A percentile compares a stretch with the other conserved stretches of the same genome.
Conservation (phyloP, 1,140 invertebrate genomes). For the Drosophila lacteicornis region DNA sequence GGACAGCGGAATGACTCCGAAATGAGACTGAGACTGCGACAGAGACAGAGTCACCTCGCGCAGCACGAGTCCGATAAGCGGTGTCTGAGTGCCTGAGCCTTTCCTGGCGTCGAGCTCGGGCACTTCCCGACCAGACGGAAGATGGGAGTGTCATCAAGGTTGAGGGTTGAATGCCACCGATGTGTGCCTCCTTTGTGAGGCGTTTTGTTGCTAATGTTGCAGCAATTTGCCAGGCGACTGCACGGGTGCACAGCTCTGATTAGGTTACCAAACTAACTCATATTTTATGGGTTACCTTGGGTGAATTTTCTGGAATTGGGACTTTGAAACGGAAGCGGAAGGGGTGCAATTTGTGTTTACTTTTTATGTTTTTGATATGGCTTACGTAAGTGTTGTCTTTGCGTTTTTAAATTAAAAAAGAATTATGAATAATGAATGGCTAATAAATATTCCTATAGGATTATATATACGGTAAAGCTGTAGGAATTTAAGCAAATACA, state of each 20-base stretch:
- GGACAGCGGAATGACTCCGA: background rate
- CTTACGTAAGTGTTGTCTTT: background rate
- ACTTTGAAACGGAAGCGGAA: slow-evolving; percentile 17
- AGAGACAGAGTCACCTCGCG: slow-evolving; percentile 10
- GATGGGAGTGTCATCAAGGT: slow-evolving; percentile 32
- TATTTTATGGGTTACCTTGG: slow-evolving; percentile 27
- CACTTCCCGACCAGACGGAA: slow-evolving; percentile 22
- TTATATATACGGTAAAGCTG: no score
- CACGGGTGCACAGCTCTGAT: slow-evolving; percentile 32
- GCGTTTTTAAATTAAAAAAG: background rate
- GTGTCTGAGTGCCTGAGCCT: slow-evolving; percentile 40
- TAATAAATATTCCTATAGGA: no score
- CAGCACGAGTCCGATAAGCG: slow-evolving; percentile 47
- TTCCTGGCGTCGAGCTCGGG: slow-evolving; percentile 31
- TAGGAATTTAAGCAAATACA: background rate
- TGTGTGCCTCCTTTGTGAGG: background rate
- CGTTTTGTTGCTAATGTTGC: slow-evolving; percentile 19
- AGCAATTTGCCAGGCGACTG: slow-evolving; percentile 46
- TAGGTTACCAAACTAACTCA: slow-evolving; percentile 44
- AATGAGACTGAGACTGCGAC: slow-evolving; percentile 3
- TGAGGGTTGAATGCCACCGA: slow-evolving; percentile 42
- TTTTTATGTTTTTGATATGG: no score
- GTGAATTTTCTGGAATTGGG: slow-evolving; percentile 6
- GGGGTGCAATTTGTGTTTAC: background rate
- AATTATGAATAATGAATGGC: no score